Evolutionary conservation across 2,888 invertebrate species (phyloP), one percentile per base, ranked within the genome.

Genomic region (Dryocosmus kuriphilus): DNA sequence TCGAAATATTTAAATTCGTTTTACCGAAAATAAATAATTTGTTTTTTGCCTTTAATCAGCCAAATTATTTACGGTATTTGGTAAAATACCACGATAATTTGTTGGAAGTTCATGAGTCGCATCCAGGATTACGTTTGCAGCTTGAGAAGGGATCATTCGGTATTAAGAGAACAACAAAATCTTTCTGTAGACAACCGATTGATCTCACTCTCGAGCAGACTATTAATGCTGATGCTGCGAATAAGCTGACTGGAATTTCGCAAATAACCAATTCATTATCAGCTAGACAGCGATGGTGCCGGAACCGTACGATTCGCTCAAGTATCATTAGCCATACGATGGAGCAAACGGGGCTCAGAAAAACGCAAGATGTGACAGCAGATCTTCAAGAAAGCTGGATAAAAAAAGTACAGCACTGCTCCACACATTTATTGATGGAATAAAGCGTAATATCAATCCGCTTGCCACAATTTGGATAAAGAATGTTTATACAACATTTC

Each of bases 1-100:
- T 89, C 74, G 77, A 87, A 55, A 77, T 86, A 63, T 89, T 82
- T 65, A 80, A 82, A 79, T 83, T 82, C 24, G 77, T 84, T 63
- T 78, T 90, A 61, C 80, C 83, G 6, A 87, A 88, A 81, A 89
- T 90, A 1, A 80, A 82, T 1, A 85, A 86, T 81, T 77, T 90
- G 27, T 90, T 90, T 84, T 90, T 90, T 74, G 78, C 78, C 3
- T 85, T 82, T 51, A 89, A 90, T 80, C 89, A 90, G 32, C 88
- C 75, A 77, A 91, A 90, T 76, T 90, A 91, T 84, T n/a, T n/a
- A n/a, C 84, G 87, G 4, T 90, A 87, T 83, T 77, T 85, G 16
- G 85, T 88, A 8, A 81, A 78, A 80, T 90, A 90, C 76, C 75
- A 75, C 35, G 82, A 85, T 46, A 90, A 89, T 82, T 85, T 91